phyloP scores from a whole-genome alignment of 2,113 vertebrate genomes.

The Piprites chloris region DNA sequence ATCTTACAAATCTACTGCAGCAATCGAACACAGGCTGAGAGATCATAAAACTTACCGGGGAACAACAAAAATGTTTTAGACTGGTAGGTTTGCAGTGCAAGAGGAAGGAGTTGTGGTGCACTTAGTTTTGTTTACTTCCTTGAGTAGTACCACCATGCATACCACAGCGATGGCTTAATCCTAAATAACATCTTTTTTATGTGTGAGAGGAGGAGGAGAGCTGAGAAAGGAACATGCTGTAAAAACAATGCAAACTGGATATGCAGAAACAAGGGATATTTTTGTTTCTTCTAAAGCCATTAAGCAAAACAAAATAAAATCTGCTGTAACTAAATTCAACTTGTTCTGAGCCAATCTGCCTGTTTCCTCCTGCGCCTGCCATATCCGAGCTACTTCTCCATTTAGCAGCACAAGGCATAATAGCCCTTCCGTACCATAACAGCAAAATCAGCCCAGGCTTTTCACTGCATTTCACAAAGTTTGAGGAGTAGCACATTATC shows the following conservation, averaged over 20 bases:
- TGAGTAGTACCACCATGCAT: not conserved
- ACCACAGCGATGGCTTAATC: not conserved
- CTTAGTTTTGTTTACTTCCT: not conserved
- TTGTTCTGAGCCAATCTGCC: not conserved
- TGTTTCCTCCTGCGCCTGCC: not conserved
- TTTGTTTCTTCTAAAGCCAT: not conserved
- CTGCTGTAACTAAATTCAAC: not conserved
- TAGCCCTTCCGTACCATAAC: not conserved
- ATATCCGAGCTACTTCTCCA: not conserved
- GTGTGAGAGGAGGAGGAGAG: not conserved
- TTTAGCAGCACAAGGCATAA: not conserved
- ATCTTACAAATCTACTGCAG: not conserved
- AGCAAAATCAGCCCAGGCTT: not conserved
- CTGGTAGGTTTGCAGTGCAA: not conserved
- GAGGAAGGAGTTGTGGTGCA: not conserved
- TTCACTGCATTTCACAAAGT: not conserved
- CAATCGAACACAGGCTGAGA: not conserved
- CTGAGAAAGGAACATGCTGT: not conserved
- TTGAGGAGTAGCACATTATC: not conserved
- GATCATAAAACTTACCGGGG: not conserved
- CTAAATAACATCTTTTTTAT: not conserved
- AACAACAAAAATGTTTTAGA: not conserved
- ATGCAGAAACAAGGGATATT: not conserved
- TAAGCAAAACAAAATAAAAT: constrained; percentile 2
- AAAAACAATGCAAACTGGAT: not conserved